A percentile compares a stretch with the other conserved stretches of the same genome.
Evolutionary conservation across 2,888 invertebrate genomes (phyloP).

Genomic region (Nesidiocoris tenuis): DNA sequence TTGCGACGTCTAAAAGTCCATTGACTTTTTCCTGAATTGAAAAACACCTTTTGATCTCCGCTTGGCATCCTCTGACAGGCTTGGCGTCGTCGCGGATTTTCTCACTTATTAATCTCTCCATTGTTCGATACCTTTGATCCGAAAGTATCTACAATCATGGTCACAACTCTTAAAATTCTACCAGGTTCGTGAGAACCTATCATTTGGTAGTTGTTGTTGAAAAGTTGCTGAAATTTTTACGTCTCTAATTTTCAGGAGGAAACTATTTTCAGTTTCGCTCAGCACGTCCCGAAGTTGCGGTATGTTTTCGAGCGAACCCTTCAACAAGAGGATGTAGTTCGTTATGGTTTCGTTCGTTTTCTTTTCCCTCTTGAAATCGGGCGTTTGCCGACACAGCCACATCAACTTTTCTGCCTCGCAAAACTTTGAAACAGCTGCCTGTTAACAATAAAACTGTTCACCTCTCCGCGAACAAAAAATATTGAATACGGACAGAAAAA

Average conservation of each 20-base stretch:
- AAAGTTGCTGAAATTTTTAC: too few relatives aligned
- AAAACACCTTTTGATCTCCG: conserved; percentile 67
- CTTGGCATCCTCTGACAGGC: conserved; percentile 58
- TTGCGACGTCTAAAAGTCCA: conserved; percentile 77
- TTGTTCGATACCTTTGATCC: conserved; percentile 56
- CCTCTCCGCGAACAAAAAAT: too few relatives aligned
- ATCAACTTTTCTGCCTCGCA: conserved; percentile 78
- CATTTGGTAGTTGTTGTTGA: too few relatives aligned
- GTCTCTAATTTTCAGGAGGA: conserved; percentile 49
- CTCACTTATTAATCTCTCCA: conserved; percentile 58
- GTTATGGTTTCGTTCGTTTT: conserved; percentile 71
- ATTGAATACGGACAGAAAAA: too few relatives aligned
- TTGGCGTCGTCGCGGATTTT: conserved; percentile 62
- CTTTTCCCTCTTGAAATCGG: conserved; percentile 56
- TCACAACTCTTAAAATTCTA: too few relatives aligned
- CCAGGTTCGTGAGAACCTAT: too few relatives aligned
- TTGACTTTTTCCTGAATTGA: conserved; percentile 75
- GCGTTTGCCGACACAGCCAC: conserved; percentile 60
- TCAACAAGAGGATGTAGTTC: conserved; percentile 73
- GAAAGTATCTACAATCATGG: conserved; percentile 54
- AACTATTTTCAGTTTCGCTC: conserved; percentile 48
- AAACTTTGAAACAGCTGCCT: conserved; percentile 67
- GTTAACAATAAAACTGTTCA: conserved; percentile 51
- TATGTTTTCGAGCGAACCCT: conserved; percentile 72
- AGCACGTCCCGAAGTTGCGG: conserved; percentile 62